Percentiles rank a stretch among this genome's conserved stretches.
Evolutionary conservation across 2,797 vertebrate genomes (phyloP).

Genomic region (Limnodromus scolopaceus): DNA sequence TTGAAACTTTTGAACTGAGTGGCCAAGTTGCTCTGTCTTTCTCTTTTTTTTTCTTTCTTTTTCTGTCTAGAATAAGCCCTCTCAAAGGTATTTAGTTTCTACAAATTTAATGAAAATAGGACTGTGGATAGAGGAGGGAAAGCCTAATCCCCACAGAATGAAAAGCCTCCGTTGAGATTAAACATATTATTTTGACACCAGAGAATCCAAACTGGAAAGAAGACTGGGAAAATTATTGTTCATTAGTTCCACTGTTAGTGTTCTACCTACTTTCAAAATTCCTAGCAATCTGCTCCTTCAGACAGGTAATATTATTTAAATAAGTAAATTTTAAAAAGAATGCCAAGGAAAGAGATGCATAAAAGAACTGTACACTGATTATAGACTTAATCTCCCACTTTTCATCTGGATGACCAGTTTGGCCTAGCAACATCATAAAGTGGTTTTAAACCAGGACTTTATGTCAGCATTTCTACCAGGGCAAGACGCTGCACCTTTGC

Average conservation of each 20-base stretch:
- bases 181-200: neutral
- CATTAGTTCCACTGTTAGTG: neutral
- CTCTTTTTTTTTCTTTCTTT: neutral
- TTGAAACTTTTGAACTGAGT: neutral
- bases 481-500: neutral
- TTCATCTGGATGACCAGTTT: neutral
- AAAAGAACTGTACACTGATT: neutral
- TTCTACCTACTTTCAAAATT: neutral
- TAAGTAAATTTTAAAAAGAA: neutral
- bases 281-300: neutral
- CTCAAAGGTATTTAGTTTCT: neutral
- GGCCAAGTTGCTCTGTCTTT: neutral
- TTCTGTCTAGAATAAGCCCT: neutral
- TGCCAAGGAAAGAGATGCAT: rapidly evolving
- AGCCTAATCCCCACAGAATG: neutral
- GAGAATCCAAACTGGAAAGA: neutral
- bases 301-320: neutral
- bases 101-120: neutral
- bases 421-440: neutral
- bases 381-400: neutral
- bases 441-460: neutral
- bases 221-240: neutral
- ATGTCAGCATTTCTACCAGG: neutral
- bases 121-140: neutral
- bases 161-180: neutral